Conservation (phyloP, 2,797 vertebrate species). For the Catamblyrhynchus diadema region DNA sequence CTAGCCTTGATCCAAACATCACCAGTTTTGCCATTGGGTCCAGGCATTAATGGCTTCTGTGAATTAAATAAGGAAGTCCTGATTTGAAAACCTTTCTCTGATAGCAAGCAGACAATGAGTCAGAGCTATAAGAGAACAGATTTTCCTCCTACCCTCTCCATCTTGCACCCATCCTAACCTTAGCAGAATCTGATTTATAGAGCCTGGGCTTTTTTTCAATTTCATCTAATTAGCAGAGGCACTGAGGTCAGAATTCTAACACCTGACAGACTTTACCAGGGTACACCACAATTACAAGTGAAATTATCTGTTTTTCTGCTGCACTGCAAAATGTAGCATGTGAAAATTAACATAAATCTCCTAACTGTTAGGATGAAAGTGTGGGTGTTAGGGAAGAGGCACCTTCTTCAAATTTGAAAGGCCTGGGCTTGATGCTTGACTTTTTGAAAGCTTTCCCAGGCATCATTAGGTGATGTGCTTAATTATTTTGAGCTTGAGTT, state of each 20-base stretch:
- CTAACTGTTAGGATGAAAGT: neutral
- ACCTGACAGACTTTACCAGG: constrained; percentile 23
- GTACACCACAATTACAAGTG: constrained; percentile 11
- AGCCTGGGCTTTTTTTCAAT: neutral
- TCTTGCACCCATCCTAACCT: neutral
- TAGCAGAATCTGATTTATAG: neutral
- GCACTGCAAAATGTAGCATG: constrained; percentile 3
- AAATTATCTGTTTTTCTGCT: constrained; percentile 30
- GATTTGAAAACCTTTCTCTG: constrained; percentile 3
- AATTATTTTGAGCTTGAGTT: neutral
- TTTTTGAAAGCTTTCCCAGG: neutral
- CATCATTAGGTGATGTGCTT: neutral
- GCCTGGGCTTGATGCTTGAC: neutral
- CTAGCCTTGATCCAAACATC: neutral
- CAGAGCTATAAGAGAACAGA: constrained; percentile 10
- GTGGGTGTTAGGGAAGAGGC: neutral
- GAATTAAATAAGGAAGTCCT: neutral
- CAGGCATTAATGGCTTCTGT: neutral
- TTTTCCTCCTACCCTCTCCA: constrained; percentile 13
- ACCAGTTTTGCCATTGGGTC: neutral
- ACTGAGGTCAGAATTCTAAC: constrained; percentile 11
- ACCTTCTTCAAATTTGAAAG: neutral
- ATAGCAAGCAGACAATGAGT: constrained; percentile 17
- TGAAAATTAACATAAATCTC: neutral
- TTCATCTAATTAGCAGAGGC: constrained; percentile 41